These are phyloP conservation scores for Tiliqua scincoides DNA, from an alignment of 2,113 vertebrate genomes.

Conservation along the genomic window DNA sequence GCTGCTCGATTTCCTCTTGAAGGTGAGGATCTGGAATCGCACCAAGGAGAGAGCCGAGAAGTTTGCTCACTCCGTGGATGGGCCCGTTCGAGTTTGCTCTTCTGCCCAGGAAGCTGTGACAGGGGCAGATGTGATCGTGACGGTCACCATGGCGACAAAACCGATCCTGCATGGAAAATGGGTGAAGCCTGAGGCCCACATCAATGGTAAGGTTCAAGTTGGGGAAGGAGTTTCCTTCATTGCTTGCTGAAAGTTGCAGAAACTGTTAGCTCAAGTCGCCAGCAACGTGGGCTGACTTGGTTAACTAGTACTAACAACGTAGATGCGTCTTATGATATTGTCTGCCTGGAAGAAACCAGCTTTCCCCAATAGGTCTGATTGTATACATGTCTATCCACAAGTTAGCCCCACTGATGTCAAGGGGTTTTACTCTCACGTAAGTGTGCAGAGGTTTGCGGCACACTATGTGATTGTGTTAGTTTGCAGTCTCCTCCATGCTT, in stretches of 20 bases:
- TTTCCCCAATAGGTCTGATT: too few species aligned
- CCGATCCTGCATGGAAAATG: slow-evolving; percentile 89
- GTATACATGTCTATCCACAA: too few species aligned
- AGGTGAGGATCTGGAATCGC: slow-evolving; percentile 93
- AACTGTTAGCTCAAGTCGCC: too few species aligned
- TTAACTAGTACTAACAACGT: too few species aligned
- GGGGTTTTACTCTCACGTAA: neutral
- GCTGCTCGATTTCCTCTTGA: neutral
- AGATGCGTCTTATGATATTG: too few species aligned
- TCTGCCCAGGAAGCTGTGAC: slow-evolving; percentile 86
- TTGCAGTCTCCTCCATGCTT: too few species aligned
- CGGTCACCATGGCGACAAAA: slow-evolving; percentile 86
- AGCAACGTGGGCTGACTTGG: too few species aligned
- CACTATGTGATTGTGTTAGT: too few species aligned
- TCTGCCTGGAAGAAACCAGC: too few species aligned
- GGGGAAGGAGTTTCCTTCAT: accelerated
- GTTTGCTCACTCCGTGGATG: slow-evolving; percentile 74
- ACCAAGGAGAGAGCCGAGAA: slow-evolving; percentile 72
- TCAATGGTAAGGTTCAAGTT: slow-evolving; percentile 81
- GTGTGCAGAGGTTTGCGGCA: too few species aligned
- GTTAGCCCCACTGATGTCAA: too few species aligned
- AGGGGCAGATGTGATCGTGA: slow-evolving; percentile 91
- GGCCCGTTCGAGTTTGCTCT: slow-evolving; percentile 77
- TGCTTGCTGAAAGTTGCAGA: accelerated
- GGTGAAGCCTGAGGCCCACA: slow-evolving; percentile 94